Evolutionary conservation across 2,113 vertebrate species (phyloP).

Genomic region (Amazona guildingii): DNA sequence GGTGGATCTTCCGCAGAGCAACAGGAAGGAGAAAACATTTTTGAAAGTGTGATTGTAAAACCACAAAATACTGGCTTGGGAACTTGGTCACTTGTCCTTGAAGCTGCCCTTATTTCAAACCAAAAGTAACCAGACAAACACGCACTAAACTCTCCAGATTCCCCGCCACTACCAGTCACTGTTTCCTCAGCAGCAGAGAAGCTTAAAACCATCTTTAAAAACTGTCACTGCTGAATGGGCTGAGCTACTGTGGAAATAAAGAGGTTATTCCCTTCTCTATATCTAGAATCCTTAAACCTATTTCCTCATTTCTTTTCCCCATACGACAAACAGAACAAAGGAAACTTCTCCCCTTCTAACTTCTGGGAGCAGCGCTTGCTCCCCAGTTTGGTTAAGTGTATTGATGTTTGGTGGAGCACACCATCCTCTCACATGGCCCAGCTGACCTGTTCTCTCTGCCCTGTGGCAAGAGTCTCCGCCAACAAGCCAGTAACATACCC

Average conservation of each 20-base stretch:
- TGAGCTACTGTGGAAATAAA: background rate
- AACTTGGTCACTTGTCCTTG: background rate
- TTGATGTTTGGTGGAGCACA: background rate
- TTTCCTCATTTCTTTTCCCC: background rate
- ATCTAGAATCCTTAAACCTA: background rate
- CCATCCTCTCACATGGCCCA: background rate
- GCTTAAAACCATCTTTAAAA: background rate
- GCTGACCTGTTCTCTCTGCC: background rate
- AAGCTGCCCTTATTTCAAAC: conserved; percentile 11
- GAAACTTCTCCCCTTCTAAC: background rate
- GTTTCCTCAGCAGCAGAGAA: background rate
- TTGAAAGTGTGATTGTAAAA: conserved; percentile 61
- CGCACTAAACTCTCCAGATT: background rate
- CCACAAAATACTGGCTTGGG: conserved; percentile 46
- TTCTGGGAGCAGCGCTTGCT: background rate
- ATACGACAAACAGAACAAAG: background rate
- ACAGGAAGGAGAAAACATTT: conserved; percentile 54
- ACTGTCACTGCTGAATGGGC: background rate
- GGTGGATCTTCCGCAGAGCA: conserved; percentile 21
- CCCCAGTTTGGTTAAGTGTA: background rate
- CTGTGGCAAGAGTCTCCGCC: background rate
- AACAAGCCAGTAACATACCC: background rate
- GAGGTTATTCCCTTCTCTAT: background rate
- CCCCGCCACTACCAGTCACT: background rate
- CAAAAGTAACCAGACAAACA: background rate